A percentile compares a stretch with the other conserved stretches of the same genome.
Conservation (phyloP, 1,140 invertebrate genomes). For the Drosophila nasuta region DNA sequence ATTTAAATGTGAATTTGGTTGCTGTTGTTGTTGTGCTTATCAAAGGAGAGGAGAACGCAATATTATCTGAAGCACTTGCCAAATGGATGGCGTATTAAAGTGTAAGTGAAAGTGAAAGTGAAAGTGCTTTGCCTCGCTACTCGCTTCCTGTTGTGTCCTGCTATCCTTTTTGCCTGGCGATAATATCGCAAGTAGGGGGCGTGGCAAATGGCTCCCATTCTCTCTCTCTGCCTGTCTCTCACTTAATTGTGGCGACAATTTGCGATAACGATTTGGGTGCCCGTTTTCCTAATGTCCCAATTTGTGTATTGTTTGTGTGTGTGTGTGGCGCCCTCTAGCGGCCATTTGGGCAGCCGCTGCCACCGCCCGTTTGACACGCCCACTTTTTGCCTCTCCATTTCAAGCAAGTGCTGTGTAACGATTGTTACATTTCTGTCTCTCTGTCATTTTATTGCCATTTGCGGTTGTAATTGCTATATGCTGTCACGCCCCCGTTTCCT, state of each 20-base stretch:
- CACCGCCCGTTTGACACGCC: constrained; percentile 11
- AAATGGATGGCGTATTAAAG: constrained; percentile 31
- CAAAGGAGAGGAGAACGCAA: constrained; percentile 22
- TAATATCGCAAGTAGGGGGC: not conserved
- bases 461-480: constrained; percentile 76
- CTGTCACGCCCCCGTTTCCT: constrained; percentile 40
- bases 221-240: not conserved
- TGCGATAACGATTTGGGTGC: constrained; percentile 53
- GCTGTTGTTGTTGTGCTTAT: constrained; percentile 26
- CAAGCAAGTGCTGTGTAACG: constrained; percentile 38
- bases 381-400: constrained; percentile 19
- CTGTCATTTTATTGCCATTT: constrained; percentile 78
- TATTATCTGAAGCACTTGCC: constrained; percentile 30
- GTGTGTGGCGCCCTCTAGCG: constrained; percentile 42
- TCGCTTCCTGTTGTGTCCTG: not conserved
- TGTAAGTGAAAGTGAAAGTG: not conserved
- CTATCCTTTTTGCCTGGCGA: not conserved
- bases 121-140: constrained; percentile 6
- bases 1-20: constrained; percentile 37
- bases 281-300: constrained; percentile 48
- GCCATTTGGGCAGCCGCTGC: not conserved
- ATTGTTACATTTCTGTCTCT: constrained; percentile 59
- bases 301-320: constrained; percentile 52
- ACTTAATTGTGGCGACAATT: constrained; percentile 54
- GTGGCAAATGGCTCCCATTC: not conserved